Base-by-base conservation (phyloP, 1,140 invertebrate genomes). In the Pseudoatta argentina region DNA sequence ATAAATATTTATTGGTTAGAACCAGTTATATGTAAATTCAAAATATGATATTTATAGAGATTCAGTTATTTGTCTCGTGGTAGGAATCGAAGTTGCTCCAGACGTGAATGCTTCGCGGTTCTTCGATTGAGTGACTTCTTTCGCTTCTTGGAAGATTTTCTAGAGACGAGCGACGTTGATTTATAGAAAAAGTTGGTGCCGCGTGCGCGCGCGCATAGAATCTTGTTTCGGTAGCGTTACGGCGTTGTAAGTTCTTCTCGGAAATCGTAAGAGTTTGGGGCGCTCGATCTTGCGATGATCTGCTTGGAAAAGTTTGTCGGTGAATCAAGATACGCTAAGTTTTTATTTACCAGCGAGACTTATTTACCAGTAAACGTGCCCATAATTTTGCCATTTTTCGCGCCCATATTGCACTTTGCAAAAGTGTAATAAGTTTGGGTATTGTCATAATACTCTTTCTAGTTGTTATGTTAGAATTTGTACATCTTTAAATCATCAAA, bases 111-210 rank as follows among this genome's bases (percentile, higher is more conserved):
- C 69, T 63, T 44, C 69, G 14, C 69, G 79, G 55, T 18, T 63
- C 55, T 63, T 75, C 69, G 39, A 83, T 73, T 83, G 69, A 75
- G 53, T 63, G 67, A 73, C 69, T 39, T 69, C 73, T 55, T 39
- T 75, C 71, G 44, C 39, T 64, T 83, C 55, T 63, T 6, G 67
- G 30, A 2, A n/a, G 34, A 5, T 83, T 48, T 61, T n/a, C 53
- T 39, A n/a, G 4, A 55, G 21, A 16, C n/a, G 24, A 16, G 18
- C 55, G 16, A 69, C 66, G 6, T 59, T 86, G 85, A 86, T 86
- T 86, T 86, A 86, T 86, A 86, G 78, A 86, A 82, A 83, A 86
- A 86, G 78, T 86, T 86, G 18, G 59, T n/a, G 79, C 59, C 16
- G 55, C 55, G 55, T 16, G n/a, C 21, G 44, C 69, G 75, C 59